Evolutionary conservation across 2,888 invertebrate genomes (phyloP), one percentile per base, ranked within the genome.

Genomic region (Parthenolecanium corni): DNA sequence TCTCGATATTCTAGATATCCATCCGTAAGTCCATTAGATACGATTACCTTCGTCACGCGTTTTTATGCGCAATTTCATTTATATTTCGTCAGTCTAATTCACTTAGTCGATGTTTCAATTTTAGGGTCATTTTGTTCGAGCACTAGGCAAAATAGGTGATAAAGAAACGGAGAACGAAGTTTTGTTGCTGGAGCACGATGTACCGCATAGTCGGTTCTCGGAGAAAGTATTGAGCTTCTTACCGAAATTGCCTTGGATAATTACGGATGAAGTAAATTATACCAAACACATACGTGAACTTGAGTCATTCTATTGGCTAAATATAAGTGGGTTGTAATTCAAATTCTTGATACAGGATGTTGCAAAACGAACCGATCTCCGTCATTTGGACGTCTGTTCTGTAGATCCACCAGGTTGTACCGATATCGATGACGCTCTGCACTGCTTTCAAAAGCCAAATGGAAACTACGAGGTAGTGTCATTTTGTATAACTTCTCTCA

Each of bases 341-440:
- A 21, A 16, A 20, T 62, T 42, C 40, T 18, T 38, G 1, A 31
- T 9, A 4, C 69, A 89, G 85, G 90, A 91, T 72, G 78, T 85
- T 65, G 79, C 80, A 21, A 82, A 82, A 69, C 81, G 97, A 21
- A 82, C 82, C 11, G 95, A 98, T 73, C 77, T 98, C 1, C 82
- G 96, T 12, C 79, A 88, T 62, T 73, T 93, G 3, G 82, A 84
- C 70, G 83, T 98, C 47, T 97, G 95, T 71, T 95, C 94, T 0
- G 95, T 97, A 0, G 96, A 97, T 79, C 97, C 97, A 2, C 93
- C 94, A 0, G 97, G 97, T 0, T 98, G 97, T 73, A 98, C 97
- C 0, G 98, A 98, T 73, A 97, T 98, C 67, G 98, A 98, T 72
- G 98, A 98, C 74, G 97, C 98, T 0, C 75, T 98, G 1, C 98